A percentile compares a stretch with the other conserved stretches of the same genome.
Evolutionary conservation across 2,888 invertebrate genomes (phyloP).

Genomic region (Phaedon cochleariae): DNA sequence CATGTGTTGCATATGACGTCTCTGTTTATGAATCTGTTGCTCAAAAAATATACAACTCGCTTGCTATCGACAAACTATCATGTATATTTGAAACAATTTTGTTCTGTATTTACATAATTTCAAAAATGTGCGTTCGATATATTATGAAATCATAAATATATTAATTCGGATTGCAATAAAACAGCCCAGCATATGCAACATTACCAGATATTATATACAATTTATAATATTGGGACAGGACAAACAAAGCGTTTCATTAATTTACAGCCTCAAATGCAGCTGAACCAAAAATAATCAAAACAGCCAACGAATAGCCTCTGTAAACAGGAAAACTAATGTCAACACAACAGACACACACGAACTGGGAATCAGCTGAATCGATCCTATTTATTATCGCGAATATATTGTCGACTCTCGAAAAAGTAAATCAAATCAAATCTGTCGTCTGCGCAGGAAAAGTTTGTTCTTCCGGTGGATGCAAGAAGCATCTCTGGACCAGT

Average conservation of each 20-base stretch:
- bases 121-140: slow-evolving; percentile 28
- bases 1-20: too few relatives aligned
- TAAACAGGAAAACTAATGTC: slow-evolving; percentile 53
- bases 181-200: slow-evolving; percentile 48
- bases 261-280: slow-evolving; percentile 53
- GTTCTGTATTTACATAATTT: slow-evolving; percentile 30
- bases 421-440: slow-evolving; percentile 46
- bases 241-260: slow-evolving; percentile 54
- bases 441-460: slow-evolving; percentile 19
- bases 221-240: slow-evolving; percentile 51
- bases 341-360: slow-evolving; percentile 39
- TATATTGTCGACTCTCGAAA: slow-evolving; percentile 42
- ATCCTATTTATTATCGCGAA: slow-evolving; percentile 48
- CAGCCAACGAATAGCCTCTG: slow-evolving; percentile 50
- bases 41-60: slow-evolving; percentile 12
- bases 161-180: slow-evolving; percentile 37
- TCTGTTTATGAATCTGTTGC: background rate
- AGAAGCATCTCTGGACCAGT: background rate
- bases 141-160: slow-evolving; percentile 36
- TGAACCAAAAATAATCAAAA: slow-evolving; percentile 53
- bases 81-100: slow-evolving; percentile 35
- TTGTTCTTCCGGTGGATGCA: background rate
- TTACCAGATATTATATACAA: slow-evolving; percentile 50
- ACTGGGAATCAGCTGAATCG: slow-evolving; percentile 52
- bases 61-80: slow-evolving; percentile 21